Evolutionary conservation across 2,113 vertebrate genomes (phyloP).

Genomic region (Orientallactaga bullata): DNA sequence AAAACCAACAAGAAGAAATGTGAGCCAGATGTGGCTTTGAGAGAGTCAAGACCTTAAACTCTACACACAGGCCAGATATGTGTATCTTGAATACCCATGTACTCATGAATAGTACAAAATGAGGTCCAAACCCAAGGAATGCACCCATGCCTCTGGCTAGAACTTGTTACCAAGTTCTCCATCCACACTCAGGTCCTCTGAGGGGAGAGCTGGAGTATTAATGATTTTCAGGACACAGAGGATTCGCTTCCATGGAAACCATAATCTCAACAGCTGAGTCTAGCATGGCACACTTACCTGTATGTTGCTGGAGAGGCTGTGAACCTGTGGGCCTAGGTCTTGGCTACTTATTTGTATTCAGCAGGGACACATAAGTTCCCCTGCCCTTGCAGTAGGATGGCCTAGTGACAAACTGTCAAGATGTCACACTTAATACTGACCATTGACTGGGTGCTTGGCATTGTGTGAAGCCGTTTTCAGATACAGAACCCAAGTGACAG

Average conservation of each 20-base stretch:
- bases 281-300: neutral
- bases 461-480: neutral
- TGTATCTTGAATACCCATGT: neutral
- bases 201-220: neutral
- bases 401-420: neutral
- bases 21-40: neutral
- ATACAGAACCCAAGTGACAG: neutral
- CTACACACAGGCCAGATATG: neutral
- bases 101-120: neutral
- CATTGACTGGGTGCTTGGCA: neutral
- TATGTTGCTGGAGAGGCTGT: neutral
- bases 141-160: neutral
- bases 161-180: neutral
- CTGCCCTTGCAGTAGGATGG: neutral
- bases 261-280: neutral
- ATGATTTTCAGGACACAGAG: neutral
- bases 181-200: neutral
- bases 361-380: neutral
- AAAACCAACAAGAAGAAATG: no score
- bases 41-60: neutral
- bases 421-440: neutral
- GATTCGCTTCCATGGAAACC: conserved; percentile 12
- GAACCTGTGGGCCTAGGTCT: neutral
- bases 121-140: neutral
- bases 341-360: neutral